Percentiles rank a stretch among this genome's conserved stretches.
These are phyloP conservation scores for Helleia helle DNA, from an alignment of 2,888 invertebrate species.

Conservation along the genomic window DNA sequence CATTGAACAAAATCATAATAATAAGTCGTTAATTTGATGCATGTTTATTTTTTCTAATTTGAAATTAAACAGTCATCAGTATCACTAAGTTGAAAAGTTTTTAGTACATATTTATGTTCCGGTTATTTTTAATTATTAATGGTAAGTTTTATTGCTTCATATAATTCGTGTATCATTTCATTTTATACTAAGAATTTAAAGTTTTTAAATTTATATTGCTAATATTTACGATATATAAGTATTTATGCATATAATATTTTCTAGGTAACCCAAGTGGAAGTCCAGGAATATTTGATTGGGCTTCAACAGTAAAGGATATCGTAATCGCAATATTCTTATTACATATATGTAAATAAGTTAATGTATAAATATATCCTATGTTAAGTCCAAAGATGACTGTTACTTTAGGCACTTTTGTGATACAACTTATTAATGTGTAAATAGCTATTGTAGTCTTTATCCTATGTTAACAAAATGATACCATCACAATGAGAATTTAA, in stretches of 20 bases:
- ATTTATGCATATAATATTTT: slow-evolving; percentile 61
- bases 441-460: slow-evolving; percentile 31
- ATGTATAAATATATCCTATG: slow-evolving; percentile 22
- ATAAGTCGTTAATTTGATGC: slow-evolving; percentile 15
- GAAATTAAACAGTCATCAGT: slow-evolving; percentile 15
- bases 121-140: slow-evolving; percentile 55
- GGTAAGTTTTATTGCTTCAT: slow-evolving; percentile 54
- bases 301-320: slow-evolving; percentile 51
- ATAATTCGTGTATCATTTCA: slow-evolving; percentile 22
- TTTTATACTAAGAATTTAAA: slow-evolving; percentile 18
- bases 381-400: slow-evolving; percentile 60
- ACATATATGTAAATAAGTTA: slow-evolving; percentile 29
- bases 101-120: slow-evolving; percentile 18
- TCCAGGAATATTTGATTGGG: slow-evolving; percentile 59
- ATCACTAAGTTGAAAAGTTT: slow-evolving; percentile 15
- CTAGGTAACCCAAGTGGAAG: slow-evolving; percentile 73
- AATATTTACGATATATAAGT: slow-evolving; percentile 20
- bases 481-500: slow-evolving; percentile 7
- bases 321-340: slow-evolving; percentile 44
- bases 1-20: not conserved
- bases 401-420: slow-evolving; percentile 62
- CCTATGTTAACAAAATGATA: not conserved
- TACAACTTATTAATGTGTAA: slow-evolving; percentile 59
- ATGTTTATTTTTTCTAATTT: slow-evolving; percentile 24
- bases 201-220: slow-evolving; percentile 3